phyloP scores from a whole-genome alignment of 2,797 vertebrate species.

The Hippopotamyrus pictus region DNA sequence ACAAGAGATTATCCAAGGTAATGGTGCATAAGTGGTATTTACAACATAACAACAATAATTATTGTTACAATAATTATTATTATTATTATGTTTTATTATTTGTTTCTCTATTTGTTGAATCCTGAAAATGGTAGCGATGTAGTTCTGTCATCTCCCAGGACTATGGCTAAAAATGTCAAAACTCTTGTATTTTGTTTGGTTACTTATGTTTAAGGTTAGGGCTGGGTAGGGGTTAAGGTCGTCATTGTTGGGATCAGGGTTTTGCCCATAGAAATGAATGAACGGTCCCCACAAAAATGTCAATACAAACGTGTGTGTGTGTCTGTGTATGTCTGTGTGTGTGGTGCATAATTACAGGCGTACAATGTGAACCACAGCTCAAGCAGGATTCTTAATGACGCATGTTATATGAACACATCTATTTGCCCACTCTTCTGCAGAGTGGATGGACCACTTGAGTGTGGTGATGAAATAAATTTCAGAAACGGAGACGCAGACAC shows the following conservation, averaged over 20 bases:
- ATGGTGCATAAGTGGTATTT: background rate
- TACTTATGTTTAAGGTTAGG: background rate
- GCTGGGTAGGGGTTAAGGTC: background rate
- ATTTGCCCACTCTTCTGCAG: background rate
- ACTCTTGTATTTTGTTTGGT: background rate
- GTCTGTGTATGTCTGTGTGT: background rate
- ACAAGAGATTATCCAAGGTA: background rate
- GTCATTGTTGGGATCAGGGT: background rate
- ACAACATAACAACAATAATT: background rate
- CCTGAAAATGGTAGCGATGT: background rate
- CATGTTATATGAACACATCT: constrained; percentile 5
- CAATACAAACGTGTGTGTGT: background rate
- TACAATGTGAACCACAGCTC: background rate
- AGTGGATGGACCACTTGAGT: constrained; percentile 7
- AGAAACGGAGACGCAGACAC: constrained; percentile 17
- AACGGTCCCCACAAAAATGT: background rate
- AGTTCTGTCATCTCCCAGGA: background rate
- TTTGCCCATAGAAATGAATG: background rate
- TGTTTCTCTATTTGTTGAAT: background rate
- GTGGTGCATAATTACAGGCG: background rate
- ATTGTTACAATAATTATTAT: background rate
- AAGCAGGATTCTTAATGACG: background rate
- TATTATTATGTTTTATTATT: background rate
- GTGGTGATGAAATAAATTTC: constrained; percentile 8
- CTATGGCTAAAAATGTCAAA: background rate